A percentile compares a stretch with the other conserved stretches of the same genome.
Evolutionary conservation across 2,113 vertebrate species (phyloP).

Genomic region (Brachyhypopomus gauderio): DNA sequence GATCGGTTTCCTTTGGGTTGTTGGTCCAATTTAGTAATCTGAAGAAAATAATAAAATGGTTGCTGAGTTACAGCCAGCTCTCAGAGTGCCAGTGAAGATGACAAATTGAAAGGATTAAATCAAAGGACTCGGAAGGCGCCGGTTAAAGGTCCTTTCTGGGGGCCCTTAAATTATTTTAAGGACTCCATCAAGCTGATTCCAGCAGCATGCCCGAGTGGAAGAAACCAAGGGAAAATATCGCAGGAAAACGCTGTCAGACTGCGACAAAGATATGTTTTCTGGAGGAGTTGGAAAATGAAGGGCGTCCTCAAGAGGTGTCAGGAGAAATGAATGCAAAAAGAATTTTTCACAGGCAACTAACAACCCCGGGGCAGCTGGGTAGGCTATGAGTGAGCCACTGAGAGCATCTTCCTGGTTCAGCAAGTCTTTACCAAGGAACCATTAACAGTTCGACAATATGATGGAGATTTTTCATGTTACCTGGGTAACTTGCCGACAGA

Average conservation of each 20-base stretch:
- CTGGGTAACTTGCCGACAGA: conserved; percentile 32
- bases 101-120: conserved; percentile 74
- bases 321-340: conserved; percentile 4
- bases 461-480: conserved; percentile 46
- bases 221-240: conserved; percentile 15
- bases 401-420: conserved; percentile 47
- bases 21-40: conserved; percentile 57
- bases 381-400: conserved; percentile 1
- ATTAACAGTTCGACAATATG: not conserved
- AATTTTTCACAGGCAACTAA: conserved; percentile 2
- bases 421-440: not conserved
- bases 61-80: conserved; percentile 64
- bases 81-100: conserved; percentile 61
- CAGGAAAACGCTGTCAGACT: conserved; percentile 22
- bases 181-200: conserved; percentile 63
- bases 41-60: conserved; percentile 58
- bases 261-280: conserved; percentile 15
- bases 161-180: conserved; percentile 71
- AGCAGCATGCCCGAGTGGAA: conserved; percentile 56
- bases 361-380: conserved; percentile 15
- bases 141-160: conserved; percentile 52
- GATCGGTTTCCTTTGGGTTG: conserved; percentile 41
- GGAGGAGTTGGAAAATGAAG: not conserved
- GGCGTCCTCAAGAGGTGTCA: not conserved
- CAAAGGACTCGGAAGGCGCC: conserved; percentile 57